Percentiles rank a stretch among this genome's conserved stretches.
Evolutionary conservation across 2,797 vertebrate species (phyloP).

Genomic region (Chelon auratus): DNA sequence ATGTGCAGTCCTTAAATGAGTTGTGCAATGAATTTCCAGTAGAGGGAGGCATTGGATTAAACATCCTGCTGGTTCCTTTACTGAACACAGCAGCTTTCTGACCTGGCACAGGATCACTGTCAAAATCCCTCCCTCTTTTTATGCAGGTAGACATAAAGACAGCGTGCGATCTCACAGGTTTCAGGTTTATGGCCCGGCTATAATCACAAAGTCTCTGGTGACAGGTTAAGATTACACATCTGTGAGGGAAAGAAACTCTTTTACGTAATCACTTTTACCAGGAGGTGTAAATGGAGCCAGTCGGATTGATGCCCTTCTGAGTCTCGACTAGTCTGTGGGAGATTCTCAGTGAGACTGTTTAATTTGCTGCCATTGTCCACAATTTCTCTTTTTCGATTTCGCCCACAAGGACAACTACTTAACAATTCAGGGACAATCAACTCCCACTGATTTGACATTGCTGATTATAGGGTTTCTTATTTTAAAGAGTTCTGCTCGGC

Average conservation of each 20-base stretch:
- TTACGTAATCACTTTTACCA: not conserved
- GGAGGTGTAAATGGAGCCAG: not conserved
- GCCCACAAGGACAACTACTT: not conserved
- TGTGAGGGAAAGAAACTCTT: not conserved
- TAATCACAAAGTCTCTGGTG: not conserved
- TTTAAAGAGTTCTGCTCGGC: not conserved
- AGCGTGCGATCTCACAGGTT: not conserved
- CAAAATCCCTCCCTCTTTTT: too few species aligned
- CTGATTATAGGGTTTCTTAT: not conserved
- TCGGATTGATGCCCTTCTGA: not conserved
- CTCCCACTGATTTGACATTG: too few species aligned
- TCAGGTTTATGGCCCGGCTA: not conserved
- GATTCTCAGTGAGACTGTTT: not conserved
- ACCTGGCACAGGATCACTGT: not conserved
- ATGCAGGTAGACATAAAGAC: too few species aligned
- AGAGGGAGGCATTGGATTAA: conserved; percentile 60
- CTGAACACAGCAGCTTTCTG: not conserved
- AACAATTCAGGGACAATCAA: not conserved
- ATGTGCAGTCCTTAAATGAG: too few species aligned
- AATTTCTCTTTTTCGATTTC: not conserved
- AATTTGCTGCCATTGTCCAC: not conserved
- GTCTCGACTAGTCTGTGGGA: not conserved
- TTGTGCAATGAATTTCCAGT: conserved; percentile 42
- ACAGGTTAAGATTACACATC: not conserved
- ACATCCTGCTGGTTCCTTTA: not conserved